Percentiles rank a stretch among this genome's conserved stretches.
Conservation (phyloP, 2,113 vertebrate species). For the Potamarius usumacintae region DNA sequence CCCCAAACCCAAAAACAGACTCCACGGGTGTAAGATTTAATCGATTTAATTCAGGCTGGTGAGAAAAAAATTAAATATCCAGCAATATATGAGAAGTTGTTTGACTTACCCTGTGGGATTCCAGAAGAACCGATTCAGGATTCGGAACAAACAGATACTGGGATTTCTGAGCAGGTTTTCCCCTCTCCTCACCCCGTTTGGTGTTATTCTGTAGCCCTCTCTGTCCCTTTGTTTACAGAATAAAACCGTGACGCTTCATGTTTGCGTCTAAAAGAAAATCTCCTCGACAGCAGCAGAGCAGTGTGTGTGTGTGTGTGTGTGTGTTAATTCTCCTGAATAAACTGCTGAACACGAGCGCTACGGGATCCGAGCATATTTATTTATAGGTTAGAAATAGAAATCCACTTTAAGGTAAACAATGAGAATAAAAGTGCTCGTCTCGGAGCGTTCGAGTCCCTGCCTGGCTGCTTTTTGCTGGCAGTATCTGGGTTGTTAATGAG, state of each 20-base stretch:
- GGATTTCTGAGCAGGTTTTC: background rate
- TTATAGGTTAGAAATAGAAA: background rate
- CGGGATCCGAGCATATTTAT: slow-evolving; percentile 12
- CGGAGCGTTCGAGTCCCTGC: slow-evolving; percentile 17
- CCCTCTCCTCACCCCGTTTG: background rate
- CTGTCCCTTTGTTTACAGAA: background rate
- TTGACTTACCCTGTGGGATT: slow-evolving; percentile 35
- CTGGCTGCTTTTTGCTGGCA: slow-evolving; percentile 68
- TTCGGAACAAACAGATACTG: slow-evolving; percentile 14
- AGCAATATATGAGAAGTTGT: background rate
- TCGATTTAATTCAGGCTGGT: background rate
- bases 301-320: no score
- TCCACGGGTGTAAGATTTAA: background rate
- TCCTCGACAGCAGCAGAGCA: no score
- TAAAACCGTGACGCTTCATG: background rate
- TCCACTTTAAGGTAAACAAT: background rate
- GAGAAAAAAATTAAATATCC: background rate
- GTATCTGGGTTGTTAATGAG: slow-evolving; percentile 77
- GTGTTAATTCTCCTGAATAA: background rate
- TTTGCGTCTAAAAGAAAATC: background rate
- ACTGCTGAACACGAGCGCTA: background rate
- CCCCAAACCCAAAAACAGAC: background rate
- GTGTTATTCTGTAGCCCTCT: no score
- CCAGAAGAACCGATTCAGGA: slow-evolving; percentile 29
- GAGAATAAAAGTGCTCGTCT: slow-evolving; percentile 12